Base-by-base conservation (phyloP, 2,888 invertebrate genomes). In the Dynastes maya region DNA sequence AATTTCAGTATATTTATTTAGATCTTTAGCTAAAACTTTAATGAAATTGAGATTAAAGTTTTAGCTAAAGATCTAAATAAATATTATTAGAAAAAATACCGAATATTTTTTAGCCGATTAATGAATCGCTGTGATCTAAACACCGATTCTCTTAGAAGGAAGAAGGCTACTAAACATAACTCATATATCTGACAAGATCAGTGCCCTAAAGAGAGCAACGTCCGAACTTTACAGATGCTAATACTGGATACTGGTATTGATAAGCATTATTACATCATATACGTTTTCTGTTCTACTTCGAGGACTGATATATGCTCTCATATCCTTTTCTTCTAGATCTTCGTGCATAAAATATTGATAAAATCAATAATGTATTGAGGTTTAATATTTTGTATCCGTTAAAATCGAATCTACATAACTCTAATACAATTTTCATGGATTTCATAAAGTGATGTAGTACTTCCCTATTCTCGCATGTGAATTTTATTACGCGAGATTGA, bases 151-250 rank as follows among this genome's bases (percentile, higher is more conserved):
- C 72, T 49, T 53, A 55, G 4, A 53, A 49, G 67, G 72, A 45
- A 72, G 61, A 49, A 63, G 40, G 71, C 79, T 76, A 79, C 78
- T 2, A 45, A 74, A 63, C 72, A 61, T 61, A 49, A 74, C 71
- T 37, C 71, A 74, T 22, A 63, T 61, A 74, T 58, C 72, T 74
- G 72, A 61, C 63, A 74, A 78, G 82, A 82, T 82, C 82, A 82
- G 81, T 80, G 82, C 81, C 79, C 82, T 79, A 79, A 72, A 72
- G 81, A 82, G 80, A 79, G 80, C 81, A 80, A 80, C 80, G 78
- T 75, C 81, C 82, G 79, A 80, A 83, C 72, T 75, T 78, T 74
- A 65, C 77, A 72, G 77, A 79, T 70, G 65, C 13, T 74, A 72
- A 61, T 76, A 53, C 68, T 45, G 64, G 78, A 75, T 75, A 81